A percentile compares a stretch with the other conserved stretches of the same genome.
Conservation (phyloP, 2,797 vertebrate species). For the Denticeps clupeoides region DNA sequence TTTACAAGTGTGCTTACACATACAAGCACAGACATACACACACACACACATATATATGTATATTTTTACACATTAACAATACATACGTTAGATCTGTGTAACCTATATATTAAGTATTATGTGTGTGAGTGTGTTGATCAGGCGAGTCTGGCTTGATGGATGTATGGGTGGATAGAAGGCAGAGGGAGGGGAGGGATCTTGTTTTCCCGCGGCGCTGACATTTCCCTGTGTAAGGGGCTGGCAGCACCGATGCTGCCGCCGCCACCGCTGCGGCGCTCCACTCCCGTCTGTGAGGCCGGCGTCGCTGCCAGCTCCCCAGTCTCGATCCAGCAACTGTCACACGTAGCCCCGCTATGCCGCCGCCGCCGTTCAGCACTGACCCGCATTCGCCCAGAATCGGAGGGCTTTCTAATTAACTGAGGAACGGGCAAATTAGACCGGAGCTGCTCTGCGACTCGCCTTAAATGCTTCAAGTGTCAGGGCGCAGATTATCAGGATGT, state of each 20-base stretch:
- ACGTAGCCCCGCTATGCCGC: conserved; percentile 36
- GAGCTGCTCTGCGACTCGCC: conserved; percentile 47
- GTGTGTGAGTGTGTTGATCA: too few species aligned
- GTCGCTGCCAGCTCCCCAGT: conserved; percentile 47
- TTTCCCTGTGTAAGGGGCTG: conserved; percentile 35
- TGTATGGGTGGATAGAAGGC: conserved; percentile 23
- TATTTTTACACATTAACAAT: too few species aligned
- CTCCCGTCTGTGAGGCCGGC: conserved; percentile 31
- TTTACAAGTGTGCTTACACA: too few species aligned
- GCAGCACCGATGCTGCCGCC: too few species aligned
- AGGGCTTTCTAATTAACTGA: conserved; percentile 69
- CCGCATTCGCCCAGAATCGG: conserved; percentile 53
- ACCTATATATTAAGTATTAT: too few species aligned
- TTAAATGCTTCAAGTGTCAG: conserved; percentile 48
- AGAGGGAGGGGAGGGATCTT: conserved; percentile 14
- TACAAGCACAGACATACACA: too few species aligned
- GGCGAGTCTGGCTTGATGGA: too few species aligned
- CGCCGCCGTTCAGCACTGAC: conserved; percentile 55
- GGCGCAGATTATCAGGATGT: conserved; percentile 55
- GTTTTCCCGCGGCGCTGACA: conserved; percentile 33
- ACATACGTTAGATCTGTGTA: too few species aligned
- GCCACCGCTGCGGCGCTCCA: too few species aligned
- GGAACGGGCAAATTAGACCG: conserved; percentile 61
- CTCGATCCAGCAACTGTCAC: conserved; percentile 51
- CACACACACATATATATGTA: too few species aligned